Evolutionary conservation across 1,140 invertebrate genomes (phyloP).

Genomic region (Trichomalopsis sarcophagae): DNA sequence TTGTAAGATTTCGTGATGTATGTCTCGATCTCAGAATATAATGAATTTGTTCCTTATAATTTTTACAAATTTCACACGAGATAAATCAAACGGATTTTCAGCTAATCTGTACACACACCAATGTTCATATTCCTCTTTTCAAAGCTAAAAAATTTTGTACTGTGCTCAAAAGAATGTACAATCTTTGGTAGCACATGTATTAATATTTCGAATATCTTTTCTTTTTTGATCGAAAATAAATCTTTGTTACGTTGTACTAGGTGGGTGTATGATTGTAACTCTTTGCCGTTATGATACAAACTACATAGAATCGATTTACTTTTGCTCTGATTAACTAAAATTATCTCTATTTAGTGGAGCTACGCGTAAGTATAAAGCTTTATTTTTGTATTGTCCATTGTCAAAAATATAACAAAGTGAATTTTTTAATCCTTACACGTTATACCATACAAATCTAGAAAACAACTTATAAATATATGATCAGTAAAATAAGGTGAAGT

Average conservation of each 20-base stretch:
- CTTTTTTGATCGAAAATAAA: neutral
- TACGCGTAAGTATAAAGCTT: neutral
- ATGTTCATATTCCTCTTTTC: neutral
- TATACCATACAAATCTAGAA: neutral
- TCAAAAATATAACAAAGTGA: neutral
- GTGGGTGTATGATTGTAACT: neutral
- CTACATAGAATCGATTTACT: neutral
- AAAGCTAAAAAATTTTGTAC: neutral
- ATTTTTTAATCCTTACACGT: neutral
- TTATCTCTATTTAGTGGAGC: neutral
- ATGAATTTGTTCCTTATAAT: neutral
- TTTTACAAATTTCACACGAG: neutral
- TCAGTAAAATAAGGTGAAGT: neutral
- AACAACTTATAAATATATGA: neutral
- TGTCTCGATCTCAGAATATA: neutral
- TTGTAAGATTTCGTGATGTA: neutral
- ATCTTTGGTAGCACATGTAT: neutral
- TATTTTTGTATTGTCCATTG: constrained; percentile 4
- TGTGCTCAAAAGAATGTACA: neutral
- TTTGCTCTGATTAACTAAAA: neutral
- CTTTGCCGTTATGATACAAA: neutral
- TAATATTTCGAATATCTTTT: neutral
- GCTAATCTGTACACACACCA: neutral
- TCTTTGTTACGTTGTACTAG: neutral
- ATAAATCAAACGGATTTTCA: neutral